Percentiles rank a stretch among this genome's conserved stretches.
phyloP scores from a whole-genome alignment of 2,113 vertebrate genomes.

The Chascanopsetta lugubris region DNA sequence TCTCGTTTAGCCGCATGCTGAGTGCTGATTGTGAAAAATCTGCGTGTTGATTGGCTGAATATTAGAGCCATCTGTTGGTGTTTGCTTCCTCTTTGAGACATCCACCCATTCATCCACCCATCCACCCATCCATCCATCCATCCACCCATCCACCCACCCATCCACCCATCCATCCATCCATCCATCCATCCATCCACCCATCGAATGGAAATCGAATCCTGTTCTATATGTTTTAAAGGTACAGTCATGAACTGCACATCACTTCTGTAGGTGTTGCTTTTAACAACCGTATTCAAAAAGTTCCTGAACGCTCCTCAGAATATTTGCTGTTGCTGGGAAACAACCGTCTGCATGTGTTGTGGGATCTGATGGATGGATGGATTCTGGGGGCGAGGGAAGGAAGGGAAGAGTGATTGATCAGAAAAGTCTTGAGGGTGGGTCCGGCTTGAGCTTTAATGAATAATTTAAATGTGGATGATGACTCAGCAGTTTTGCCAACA shows the following conservation, averaged over 20 bases:
- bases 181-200: no score
- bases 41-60: conserved; percentile 60
- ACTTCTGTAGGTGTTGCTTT: no score
- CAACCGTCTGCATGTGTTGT: conserved; percentile 36
- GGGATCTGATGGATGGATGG: conserved; percentile 59
- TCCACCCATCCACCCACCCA: no score
- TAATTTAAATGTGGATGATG: conserved; percentile 79
- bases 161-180: no score
- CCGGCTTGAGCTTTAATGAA: conserved; percentile 67
- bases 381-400: conserved; percentile 12
- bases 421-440: conserved; percentile 34
- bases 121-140: no score
- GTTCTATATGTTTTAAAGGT: no score
- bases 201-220: no score
- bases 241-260: no score
- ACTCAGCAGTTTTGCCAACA: conserved; percentile 50
- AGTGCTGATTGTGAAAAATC: conserved; percentile 56
- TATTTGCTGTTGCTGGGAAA: no score
- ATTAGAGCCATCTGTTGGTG: conserved; percentile 78
- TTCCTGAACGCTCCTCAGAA: no score
- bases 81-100: conserved; percentile 65
- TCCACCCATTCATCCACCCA: conserved; percentile 65
- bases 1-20: conserved; percentile 22
- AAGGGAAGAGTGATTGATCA: conserved; percentile 69
- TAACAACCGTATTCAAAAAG: no score